phyloP scores from a whole-genome alignment of 2,797 vertebrate genomes.

The Peromyscus nudipes region DNA sequence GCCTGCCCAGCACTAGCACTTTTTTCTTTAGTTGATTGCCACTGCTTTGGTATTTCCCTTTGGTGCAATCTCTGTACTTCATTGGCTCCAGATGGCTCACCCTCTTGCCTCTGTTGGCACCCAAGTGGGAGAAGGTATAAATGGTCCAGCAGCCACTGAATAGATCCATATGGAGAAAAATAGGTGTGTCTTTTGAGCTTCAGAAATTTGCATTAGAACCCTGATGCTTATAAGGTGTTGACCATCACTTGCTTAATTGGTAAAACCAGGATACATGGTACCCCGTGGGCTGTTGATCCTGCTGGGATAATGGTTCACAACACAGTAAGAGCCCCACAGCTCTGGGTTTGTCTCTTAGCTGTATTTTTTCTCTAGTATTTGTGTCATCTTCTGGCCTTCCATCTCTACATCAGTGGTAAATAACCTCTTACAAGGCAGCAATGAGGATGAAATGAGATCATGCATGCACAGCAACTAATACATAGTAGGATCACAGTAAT shows the following conservation, averaged over 20 bases:
- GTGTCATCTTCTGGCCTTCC: background rate
- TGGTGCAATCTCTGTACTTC: slow-evolving; percentile 75
- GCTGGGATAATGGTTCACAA: background rate
- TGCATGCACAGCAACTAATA: background rate
- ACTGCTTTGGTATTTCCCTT: slow-evolving; percentile 80
- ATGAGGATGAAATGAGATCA: background rate
- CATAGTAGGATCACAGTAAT: background rate
- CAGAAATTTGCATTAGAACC: slow-evolving; percentile 39
- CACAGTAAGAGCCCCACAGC: background rate
- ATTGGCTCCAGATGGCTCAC: slow-evolving; percentile 80
- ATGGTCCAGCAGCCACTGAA: slow-evolving; percentile 69
- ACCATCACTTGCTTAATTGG: slow-evolving; percentile 45
- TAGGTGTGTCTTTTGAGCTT: slow-evolving; percentile 39
- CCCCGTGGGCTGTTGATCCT: background rate
- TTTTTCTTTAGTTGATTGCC: slow-evolving; percentile 76
- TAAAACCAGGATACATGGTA: background rate
- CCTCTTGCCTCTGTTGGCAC: slow-evolving; percentile 74
- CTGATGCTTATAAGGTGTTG: background rate
- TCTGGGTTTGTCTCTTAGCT: slow-evolving; percentile 23
- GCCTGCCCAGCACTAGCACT: slow-evolving; percentile 63
- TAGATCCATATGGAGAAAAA: slow-evolving; percentile 56
- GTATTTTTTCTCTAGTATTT: background rate
- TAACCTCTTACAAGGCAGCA: background rate
- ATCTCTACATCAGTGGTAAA: background rate
- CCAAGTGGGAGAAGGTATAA: slow-evolving; percentile 74